These are phyloP conservation scores for Luidia sarsii DNA, from an alignment of 53 echinoderm and acorn worm genomes.

Conservation along the genomic window DNA sequence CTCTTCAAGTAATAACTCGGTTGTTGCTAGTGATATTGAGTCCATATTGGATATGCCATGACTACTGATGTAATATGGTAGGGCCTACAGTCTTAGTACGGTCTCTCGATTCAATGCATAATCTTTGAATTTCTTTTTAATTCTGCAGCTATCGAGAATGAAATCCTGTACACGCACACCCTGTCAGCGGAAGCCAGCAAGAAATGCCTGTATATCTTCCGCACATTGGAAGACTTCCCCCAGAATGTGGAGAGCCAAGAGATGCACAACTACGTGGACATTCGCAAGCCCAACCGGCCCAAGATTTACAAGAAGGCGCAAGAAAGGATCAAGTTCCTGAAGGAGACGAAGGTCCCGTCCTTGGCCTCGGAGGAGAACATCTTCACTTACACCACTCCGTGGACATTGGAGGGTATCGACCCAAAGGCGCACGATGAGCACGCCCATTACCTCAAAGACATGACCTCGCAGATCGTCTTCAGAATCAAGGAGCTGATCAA, in stretches of 20 bases:
- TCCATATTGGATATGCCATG: too few species aligned
- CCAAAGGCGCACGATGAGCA: constrained; percentile 82
- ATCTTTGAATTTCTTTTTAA: too few species aligned
- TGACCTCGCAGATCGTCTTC: constrained; percentile 77
- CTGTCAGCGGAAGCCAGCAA: constrained; percentile 75
- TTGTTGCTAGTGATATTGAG: too few species aligned
- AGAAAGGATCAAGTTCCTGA: constrained; percentile 88
- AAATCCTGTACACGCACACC: constrained; percentile 74
- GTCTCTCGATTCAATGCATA: too few species aligned
- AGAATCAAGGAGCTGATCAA: constrained; percentile 89
- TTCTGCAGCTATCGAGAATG: constrained; percentile 87
- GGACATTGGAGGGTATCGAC: constrained; percentile 80
- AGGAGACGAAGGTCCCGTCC: constrained; percentile 85
- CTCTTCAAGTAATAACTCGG: too few species aligned
- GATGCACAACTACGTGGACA: constrained; percentile 98
- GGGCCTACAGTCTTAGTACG: too few species aligned
- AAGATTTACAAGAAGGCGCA: constrained; percentile 99
- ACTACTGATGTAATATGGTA: too few species aligned
- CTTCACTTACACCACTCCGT: constrained; percentile 82
- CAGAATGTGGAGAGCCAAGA: constrained; percentile 94
- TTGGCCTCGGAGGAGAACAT: constrained; percentile 82
- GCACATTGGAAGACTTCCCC: constrained; percentile 90
- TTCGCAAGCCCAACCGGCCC: constrained; percentile 93
- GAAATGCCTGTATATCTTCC: constrained; percentile 86
- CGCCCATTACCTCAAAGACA: constrained; percentile 89